Conservation (phyloP, 1,140 invertebrate species). For the Hylyphantes graminicola region DNA sequence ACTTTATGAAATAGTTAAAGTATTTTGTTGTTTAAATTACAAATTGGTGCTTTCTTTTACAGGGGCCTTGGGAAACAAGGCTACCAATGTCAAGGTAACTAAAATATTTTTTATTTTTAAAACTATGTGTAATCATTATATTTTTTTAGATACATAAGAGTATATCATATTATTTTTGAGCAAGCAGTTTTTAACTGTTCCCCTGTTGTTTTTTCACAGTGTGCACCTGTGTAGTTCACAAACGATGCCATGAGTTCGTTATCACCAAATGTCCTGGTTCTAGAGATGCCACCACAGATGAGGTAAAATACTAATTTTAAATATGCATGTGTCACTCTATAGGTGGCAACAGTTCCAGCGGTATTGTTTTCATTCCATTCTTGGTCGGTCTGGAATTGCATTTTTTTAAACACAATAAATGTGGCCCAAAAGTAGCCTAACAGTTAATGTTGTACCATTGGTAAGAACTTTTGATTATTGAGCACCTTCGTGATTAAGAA, state of each 20-base stretch:
- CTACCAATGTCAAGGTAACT: constrained; percentile 99
- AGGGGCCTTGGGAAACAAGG: constrained; percentile 99
- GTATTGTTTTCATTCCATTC: constrained; percentile 10
- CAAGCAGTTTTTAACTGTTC: neutral
- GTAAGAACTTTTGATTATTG: too few relatives aligned
- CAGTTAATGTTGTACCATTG: too few relatives aligned
- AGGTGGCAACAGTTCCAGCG: constrained; percentile 22
- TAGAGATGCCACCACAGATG: constrained; percentile 75
- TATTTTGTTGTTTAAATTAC: neutral
- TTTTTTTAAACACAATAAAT: too few relatives aligned
- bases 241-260: constrained; percentile 92
- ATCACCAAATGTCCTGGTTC: constrained; percentile 96
- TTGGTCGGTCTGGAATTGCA: neutral
- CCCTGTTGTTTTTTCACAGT: constrained; percentile 74
- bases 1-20: too few relatives aligned
- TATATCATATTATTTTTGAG: too few relatives aligned
- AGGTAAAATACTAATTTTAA: constrained; percentile 67
- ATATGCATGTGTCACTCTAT: neutral
- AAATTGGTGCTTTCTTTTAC: constrained; percentile 70
- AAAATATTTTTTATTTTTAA: constrained; percentile 33
- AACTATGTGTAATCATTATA: constrained; percentile 9
- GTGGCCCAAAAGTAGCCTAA: too few relatives aligned
- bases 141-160: constrained; percentile 32
- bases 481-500: too few relatives aligned
- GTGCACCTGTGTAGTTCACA: constrained; percentile 98